Percentiles rank a stretch among this genome's conserved stretches.
Conservation (phyloP, 1,140 invertebrate genomes). For the Cyclargus thomasi region DNA sequence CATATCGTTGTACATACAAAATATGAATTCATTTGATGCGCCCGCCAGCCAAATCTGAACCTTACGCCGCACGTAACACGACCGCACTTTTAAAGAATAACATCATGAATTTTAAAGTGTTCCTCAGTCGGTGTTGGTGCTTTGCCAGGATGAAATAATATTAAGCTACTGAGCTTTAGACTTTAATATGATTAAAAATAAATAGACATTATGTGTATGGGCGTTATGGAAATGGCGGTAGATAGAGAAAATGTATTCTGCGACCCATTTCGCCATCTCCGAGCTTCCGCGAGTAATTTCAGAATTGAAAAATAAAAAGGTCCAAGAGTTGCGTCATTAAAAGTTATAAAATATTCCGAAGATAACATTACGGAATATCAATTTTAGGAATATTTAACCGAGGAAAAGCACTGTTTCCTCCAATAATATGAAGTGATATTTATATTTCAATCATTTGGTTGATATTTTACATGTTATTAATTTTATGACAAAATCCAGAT, state of each 20-base stretch:
- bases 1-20: conserved; percentile 1
- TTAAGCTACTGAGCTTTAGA: conserved; percentile 4
- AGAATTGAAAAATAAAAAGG: neutral
- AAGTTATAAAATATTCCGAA: neutral
- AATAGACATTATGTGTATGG: conserved; percentile 11
- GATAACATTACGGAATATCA: no score
- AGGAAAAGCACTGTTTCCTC: no score
- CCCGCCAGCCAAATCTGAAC: neutral
- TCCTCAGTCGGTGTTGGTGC: conserved; percentile 7
- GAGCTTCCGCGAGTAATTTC: neutral
- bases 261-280: neutral
- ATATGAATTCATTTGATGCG: conserved; percentile 2
- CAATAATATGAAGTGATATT: no score
- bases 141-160: conserved; percentile 12
- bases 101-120: conserved; percentile 15
- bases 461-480: no score
- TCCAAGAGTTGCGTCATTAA: neutral
- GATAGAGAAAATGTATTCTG: conserved; percentile 1
- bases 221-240: conserved; percentile 5
- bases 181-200: conserved; percentile 15
- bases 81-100: neutral
- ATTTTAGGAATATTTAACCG: no score
- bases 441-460: no score
- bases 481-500: no score
- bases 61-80: neutral